These are phyloP conservation scores for Calosoma granatense DNA, from an alignment of 1,140 invertebrate genomes.

Conservation along the genomic window DNA sequence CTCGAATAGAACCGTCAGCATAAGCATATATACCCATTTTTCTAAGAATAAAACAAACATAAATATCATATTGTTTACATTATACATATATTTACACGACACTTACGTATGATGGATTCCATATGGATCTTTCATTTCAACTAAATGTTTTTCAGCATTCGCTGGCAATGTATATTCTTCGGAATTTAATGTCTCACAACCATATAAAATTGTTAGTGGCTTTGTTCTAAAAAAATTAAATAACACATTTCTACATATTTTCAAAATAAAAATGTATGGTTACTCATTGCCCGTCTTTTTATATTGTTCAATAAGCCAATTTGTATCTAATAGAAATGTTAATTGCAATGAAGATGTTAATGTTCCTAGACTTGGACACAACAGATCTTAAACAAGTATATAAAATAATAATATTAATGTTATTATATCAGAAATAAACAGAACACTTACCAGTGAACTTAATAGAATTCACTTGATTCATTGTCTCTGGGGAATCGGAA, in stretches of 20 bases:
- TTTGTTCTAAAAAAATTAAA: constrained; percentile 44
- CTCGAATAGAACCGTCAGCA: constrained; percentile 66
- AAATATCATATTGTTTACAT: constrained; percentile 12
- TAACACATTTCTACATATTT: no score
- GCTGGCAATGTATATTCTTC: constrained; percentile 38
- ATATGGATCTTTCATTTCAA: constrained; percentile 67
- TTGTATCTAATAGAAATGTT: constrained; percentile 85
- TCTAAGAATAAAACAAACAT: constrained; percentile 44
- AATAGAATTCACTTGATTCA: constrained; percentile 51
- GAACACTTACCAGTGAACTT: constrained; percentile 62
- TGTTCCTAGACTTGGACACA: constrained; percentile 63
- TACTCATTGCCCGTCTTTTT: constrained; percentile 56
- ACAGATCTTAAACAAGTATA: constrained; percentile 60
- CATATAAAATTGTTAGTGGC: constrained; percentile 72
- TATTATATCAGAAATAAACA: constrained; percentile 4
- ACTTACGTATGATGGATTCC: constrained; percentile 82
- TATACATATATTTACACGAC: constrained; percentile 12
- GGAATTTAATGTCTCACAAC: constrained; percentile 55
- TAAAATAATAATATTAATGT: constrained; percentile 17
- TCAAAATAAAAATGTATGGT: constrained; percentile 11
- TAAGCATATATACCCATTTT: constrained; percentile 87
- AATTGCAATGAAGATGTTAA: constrained; percentile 68
- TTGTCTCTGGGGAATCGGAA: constrained; percentile 47
- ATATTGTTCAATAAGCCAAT: constrained; percentile 76
- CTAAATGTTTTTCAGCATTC: constrained; percentile 53